Evolutionary conservation across 2,113 vertebrate genomes (phyloP), one percentile per base, ranked within the genome.

Genomic region (Esox niger): DNA sequence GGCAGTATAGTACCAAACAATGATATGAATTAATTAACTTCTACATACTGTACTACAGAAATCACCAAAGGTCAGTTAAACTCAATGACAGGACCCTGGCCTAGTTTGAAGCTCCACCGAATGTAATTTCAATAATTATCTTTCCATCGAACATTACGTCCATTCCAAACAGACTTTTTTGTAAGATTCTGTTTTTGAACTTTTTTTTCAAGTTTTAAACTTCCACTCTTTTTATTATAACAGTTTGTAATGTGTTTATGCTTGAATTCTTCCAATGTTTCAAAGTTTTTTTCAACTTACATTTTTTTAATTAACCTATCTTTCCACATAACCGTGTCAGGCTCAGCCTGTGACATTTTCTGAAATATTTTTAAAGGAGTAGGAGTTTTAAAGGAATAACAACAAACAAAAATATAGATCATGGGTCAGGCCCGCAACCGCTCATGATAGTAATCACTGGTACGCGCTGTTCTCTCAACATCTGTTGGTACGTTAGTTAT

Each of bases 1-100:
- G 96, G 96, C 95, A 94, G 83, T 90, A 79, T 87, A 76, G 74
- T 81, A 93, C 87, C 87, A 91, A 75, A 68, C 76, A 88, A 86
- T 86, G 3, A 81, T 62, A 80, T 52, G 9, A 77, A 80, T 87
- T 81, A 72, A 87, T 78, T 83, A 80, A 38, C 9, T 55, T 76
- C 71, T 27, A 46, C 70, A 70, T 26, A 58, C 57, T 26, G n/a
- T 65, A 55, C 52, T 74, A 35, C n/a, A 20, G 64, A 66, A 62
- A 64, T 70, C 64, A 74, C 52, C 27, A 64, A 73, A 67, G 75
- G 78, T 76, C 64, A 71, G 35, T 70, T 77, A 77, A 57, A 69
- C 76, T 76, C 57, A 73, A 66, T 74, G 62, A 64, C 71, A 60
- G 31, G 6, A 32, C 9, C 8, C 31, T 21, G 3, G 26, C n/a